A percentile compares a stretch with the other conserved stretches of the same genome.
These are phyloP conservation scores for Myodes glareolus DNA, from an alignment of 2,113 vertebrate species.

Conservation along the genomic window DNA sequence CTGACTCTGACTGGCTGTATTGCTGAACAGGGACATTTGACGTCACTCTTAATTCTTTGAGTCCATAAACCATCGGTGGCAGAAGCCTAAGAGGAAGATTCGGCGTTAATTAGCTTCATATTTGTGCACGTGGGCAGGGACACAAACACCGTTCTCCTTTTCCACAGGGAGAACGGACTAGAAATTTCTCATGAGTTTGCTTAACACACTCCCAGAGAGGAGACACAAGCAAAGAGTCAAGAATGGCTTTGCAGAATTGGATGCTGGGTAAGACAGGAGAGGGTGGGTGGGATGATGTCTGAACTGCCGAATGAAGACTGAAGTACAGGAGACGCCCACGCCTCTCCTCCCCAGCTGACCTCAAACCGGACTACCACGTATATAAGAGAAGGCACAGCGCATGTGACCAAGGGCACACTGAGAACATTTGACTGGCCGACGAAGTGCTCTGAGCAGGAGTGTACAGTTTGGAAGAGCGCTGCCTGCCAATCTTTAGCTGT, in stretches of 20 bases:
- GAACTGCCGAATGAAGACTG: neutral
- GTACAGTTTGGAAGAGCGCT: fast-evolving
- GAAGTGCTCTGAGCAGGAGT: neutral
- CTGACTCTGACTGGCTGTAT: neutral
- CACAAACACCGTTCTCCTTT: neutral
- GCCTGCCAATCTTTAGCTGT: neutral
- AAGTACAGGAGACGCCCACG: fast-evolving
- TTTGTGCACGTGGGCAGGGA: too few species aligned
- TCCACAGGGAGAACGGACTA: neutral
- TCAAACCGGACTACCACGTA: neutral
- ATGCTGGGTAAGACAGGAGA: neutral
- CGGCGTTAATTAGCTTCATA: neutral
- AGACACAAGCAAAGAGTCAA: neutral
- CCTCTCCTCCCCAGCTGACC: neutral
- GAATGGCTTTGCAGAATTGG: neutral
- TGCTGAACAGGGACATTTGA: too few species aligned
- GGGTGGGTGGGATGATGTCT: neutral
- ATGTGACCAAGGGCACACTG: neutral
- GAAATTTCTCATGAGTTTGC: neutral
- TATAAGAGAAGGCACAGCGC: fast-evolving
- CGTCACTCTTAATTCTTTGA: neutral
- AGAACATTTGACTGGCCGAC: neutral
- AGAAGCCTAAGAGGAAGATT: neutral
- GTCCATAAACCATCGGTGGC: neutral
- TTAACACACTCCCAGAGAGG: neutral